Base-by-base conservation (phyloP, 2,888 invertebrate species). In the Geophilus truncorum region DNA sequence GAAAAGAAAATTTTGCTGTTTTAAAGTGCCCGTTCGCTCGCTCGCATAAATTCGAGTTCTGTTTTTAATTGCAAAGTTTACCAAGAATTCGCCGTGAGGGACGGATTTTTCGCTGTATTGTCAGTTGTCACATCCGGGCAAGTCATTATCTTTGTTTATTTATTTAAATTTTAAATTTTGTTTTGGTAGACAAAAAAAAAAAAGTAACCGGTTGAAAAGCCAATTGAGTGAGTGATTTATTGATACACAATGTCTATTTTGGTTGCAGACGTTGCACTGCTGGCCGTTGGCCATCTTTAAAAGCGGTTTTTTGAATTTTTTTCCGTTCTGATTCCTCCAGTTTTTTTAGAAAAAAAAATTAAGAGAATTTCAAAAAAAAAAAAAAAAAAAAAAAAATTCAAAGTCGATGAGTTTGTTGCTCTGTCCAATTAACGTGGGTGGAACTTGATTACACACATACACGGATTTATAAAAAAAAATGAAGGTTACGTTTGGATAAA, bases 241-340 rank as follows among this genome's bases (percentile, higher is more conserved):
- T 23, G 23, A 28, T 32, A 25, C 9, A 62, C 62, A 25, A 62
- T n/a, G 7, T 62, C 62, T 62, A 62, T 62, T 62, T 62, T 25
- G 9, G 25, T 4, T 12, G 3, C 23, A 62, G 62, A 62, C 62
- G 25, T 62, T 62, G 62, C 62, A 62, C 62, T 25, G 62, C 6
- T 62, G 62, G 62, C 23, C 62, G 23, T 62, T 62, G 62, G 62
- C 62, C 62, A 62, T 62, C 28, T 62, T 62, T 62, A 7, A 62
- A 62, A 62, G 25, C 10, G 23, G 5, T 62, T 23, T 62, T 2
- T 62, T 15, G 7, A 7, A 15, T 45, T 45, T 62, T 23, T 62
- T 62, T 62, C 62, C 62, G 62, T 62, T 62, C 62, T 62, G 62
- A 62, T 62, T 62, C 62, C 62, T 62, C 62, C 28, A 2, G 18